Evolutionary conservation across 2,888 invertebrate genomes (phyloP), one percentile per base, ranked within the genome.

Genomic region (Psylliodes chrysocephalus): DNA sequence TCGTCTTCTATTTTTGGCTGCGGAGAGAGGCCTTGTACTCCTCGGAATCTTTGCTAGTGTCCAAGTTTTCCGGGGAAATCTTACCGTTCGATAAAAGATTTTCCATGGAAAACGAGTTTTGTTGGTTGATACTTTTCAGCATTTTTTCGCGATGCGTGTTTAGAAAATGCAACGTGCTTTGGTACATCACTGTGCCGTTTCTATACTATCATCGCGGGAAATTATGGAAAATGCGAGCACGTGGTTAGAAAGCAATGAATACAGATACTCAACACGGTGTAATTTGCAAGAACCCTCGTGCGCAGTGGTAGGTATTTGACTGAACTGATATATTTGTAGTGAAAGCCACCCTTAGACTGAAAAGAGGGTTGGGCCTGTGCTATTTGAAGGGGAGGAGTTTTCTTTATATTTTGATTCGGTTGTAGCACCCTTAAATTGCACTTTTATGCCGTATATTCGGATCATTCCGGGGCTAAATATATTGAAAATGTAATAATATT

Each of bases 21-120:
- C 12, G 67, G 63, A 33, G 63, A 33, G 70, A 67, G 33, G 68
- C 61, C 64, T 73, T 66, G 42, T 60, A 55, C 60, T 74, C 64
- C 35, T 75, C 68, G 25, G 59, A 64, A 49, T 73, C 71, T 14
- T 67, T 67, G 15, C 64, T 67, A 1, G 56, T 60, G 15, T 72
- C 73, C 56, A 70, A 60, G 52, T 73, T 70, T 59, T 79, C 81
- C 46, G 81, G 81, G 8, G 80, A 78, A 12, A 80, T 76, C 72
- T 81, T 82, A 2, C 80, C 81, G 62, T 74, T 78, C 14, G 78
- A 71, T 14, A 83, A 71, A 2, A 83, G 74, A 63, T 79, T 82
- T 60, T 82, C 82, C 82, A 83, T 82, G 7, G 82, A 81, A 64
- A 82, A 83, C 1, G 82, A 76, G 52, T 80, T 81, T 18, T 79